A percentile compares a stretch with the other conserved stretches of the same genome.
Evolutionary conservation across 2,888 invertebrate species (phyloP).

Genomic region (Nezara viridula): DNA sequence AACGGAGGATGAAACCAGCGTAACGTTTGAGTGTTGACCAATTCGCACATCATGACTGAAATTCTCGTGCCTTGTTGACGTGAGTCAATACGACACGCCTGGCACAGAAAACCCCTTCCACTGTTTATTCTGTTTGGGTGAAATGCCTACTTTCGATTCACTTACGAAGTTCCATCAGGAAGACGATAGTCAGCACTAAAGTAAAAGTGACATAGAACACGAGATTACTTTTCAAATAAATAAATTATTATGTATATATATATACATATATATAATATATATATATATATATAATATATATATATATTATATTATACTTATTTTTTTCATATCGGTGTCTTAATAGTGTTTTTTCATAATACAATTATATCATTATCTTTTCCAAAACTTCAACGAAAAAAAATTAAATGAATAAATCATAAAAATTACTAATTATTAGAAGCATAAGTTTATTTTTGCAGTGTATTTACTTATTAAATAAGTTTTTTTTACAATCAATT

Average conservation of each 20-base stretch:
- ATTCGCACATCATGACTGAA: background rate
- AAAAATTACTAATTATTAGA: too few species aligned
- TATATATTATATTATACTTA: too few species aligned
- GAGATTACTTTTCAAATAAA: background rate
- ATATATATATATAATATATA: too few species aligned
- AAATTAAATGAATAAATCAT: too few species aligned
- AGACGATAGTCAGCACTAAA: background rate
- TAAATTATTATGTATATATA: background rate
- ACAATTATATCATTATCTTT: too few species aligned
- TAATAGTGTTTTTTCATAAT: too few species aligned
- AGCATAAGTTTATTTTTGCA: too few species aligned
- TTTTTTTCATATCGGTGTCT: too few species aligned
- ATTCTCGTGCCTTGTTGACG: background rate
- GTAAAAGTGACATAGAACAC: background rate
- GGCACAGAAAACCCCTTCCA: slow-evolving; percentile 17
- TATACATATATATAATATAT: too few species aligned
- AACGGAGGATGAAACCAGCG: background rate
- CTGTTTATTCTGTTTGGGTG: background rate
- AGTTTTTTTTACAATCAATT: too few species aligned
- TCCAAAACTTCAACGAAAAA: too few species aligned
- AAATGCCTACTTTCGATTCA: slow-evolving; percentile 30
- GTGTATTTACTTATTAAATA: too few species aligned
- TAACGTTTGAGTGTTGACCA: background rate
- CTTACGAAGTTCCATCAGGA: background rate
- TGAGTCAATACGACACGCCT: background rate